Evolutionary conservation across 2,113 vertebrate species (phyloP).

Genomic region (Lethenteron reissneri): DNA sequence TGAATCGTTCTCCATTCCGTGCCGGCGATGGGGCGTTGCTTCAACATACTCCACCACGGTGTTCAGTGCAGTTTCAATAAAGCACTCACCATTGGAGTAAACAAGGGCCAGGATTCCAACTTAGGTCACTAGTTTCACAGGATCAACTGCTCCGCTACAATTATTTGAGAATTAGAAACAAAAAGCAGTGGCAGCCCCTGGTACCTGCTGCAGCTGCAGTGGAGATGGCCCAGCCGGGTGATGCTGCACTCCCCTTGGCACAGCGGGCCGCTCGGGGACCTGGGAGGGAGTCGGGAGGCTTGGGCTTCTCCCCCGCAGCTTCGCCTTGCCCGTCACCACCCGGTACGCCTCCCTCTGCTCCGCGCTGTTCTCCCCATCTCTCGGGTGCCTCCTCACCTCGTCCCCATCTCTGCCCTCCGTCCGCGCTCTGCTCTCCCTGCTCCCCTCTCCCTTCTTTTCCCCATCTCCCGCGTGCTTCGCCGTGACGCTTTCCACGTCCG

Average conservation of each 20-base stretch:
- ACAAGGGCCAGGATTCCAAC: too few species aligned
- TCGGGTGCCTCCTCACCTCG: not conserved
- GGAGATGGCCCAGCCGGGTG: not conserved
- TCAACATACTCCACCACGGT: too few species aligned
- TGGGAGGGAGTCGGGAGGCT: not conserved
- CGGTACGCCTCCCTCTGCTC: not conserved
- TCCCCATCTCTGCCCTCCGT: not conserved
- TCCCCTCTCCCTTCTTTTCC: not conserved
- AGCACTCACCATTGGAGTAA: too few species aligned
- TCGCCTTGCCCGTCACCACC: not conserved
- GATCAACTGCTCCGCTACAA: not conserved
- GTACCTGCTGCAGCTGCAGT: not conserved
- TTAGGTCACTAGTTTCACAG: not conserved
- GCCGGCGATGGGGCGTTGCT: too few species aligned
- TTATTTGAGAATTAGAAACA: not conserved
- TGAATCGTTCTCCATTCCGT: too few species aligned
- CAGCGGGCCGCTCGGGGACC: not conserved
- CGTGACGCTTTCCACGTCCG: not conserved
- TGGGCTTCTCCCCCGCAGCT: not conserved
- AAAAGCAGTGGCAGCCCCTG: not conserved
- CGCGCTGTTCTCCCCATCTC: not conserved
- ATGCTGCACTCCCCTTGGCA: not conserved
- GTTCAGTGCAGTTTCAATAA: too few species aligned
- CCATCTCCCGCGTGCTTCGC: not conserved
- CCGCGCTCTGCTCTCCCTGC: not conserved